phyloP scores from a whole-genome alignment of 2,888 invertebrate genomes.

The Cyclophora albipunctata region DNA sequence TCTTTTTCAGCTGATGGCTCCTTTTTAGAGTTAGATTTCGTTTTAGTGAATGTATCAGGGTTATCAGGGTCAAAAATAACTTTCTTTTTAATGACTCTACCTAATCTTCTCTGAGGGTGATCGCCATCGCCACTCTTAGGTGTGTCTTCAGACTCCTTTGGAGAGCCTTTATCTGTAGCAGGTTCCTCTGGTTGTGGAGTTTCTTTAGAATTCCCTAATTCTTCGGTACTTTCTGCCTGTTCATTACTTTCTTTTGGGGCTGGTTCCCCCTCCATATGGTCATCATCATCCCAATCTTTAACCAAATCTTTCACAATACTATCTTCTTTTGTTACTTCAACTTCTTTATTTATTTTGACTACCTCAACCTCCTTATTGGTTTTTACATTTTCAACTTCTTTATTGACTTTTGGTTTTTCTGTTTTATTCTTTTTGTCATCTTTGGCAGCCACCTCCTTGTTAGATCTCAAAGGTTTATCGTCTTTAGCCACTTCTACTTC shows the following conservation, averaged over 20 bases:
- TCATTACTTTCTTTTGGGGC: constrained; percentile 21
- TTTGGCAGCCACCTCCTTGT: too few relatives aligned
- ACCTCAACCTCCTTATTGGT: constrained; percentile 1
- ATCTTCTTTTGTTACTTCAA: constrained; percentile 28
- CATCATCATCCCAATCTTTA: constrained; percentile 72
- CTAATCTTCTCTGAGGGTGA: constrained; percentile 52
- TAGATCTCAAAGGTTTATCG: constrained; percentile 7
- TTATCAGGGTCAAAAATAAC: constrained; percentile 84
- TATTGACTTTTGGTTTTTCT: background rate
- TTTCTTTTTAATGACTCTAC: constrained; percentile 81
- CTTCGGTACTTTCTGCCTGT: constrained; percentile 21
- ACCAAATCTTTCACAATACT: constrained; percentile 70
- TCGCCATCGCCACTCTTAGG: constrained; percentile 42
- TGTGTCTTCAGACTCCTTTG: constrained; percentile 25
- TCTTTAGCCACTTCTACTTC: constrained; percentile 11
- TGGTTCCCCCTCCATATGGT: constrained; percentile 30
- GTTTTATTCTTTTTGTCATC: too few relatives aligned
- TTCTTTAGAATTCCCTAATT: constrained; percentile 26
- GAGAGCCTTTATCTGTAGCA: constrained; percentile 25
- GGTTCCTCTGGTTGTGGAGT: constrained; percentile 21
- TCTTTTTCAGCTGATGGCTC: constrained; percentile 39
- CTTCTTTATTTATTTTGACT: constrained; percentile 9
- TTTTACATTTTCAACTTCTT: constrained; percentile 1
- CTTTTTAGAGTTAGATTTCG: constrained; percentile 32
- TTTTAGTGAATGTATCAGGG: constrained; percentile 68